Evolutionary conservation across 1,140 invertebrate genomes (phyloP).

Genomic region (Adoxophyes honmai): DNA sequence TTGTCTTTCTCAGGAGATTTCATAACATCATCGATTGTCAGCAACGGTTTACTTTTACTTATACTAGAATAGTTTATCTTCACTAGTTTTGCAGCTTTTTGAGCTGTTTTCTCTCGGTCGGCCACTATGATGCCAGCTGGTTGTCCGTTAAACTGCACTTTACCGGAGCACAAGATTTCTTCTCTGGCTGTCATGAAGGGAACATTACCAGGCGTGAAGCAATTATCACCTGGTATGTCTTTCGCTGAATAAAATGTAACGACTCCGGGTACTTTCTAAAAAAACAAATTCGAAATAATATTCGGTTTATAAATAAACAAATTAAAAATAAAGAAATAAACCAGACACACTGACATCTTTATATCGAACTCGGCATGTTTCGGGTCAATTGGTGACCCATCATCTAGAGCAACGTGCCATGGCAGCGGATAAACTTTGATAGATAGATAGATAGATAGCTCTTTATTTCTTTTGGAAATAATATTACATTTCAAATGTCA

Average conservation of each 20-base stretch:
- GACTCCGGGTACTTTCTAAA: constrained; percentile 80
- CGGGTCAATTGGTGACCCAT: too few relatives aligned
- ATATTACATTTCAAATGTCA: too few relatives aligned
- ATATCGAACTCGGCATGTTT: too few relatives aligned
- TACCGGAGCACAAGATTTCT: constrained; percentile 67
- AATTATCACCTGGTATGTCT: constrained; percentile 83
- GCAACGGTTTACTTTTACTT: constrained; percentile 21
- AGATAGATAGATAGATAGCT: too few relatives aligned
- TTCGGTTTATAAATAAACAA: too few relatives aligned
- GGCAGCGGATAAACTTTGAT: too few relatives aligned
- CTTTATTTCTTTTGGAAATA: too few relatives aligned
- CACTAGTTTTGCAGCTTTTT: constrained; percentile 80
- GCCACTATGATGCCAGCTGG: constrained; percentile 84
- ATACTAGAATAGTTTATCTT: constrained; percentile 23
- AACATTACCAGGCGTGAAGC: constrained; percentile 39
- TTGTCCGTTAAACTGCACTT: constrained; percentile 81
- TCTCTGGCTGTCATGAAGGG: constrained; percentile 39
- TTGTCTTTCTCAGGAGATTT: constrained; percentile 27
- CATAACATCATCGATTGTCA: constrained; percentile 27
- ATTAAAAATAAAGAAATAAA: too few relatives aligned
- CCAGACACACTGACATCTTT: too few relatives aligned
- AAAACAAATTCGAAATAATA: constrained; percentile 16
- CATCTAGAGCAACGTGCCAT: too few relatives aligned
- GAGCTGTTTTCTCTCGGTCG: constrained; percentile 76
- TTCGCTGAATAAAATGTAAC: constrained; percentile 80